Evolutionary conservation across 2,888 invertebrate genomes (phyloP).

Genomic region (Macropis europaea): DNA sequence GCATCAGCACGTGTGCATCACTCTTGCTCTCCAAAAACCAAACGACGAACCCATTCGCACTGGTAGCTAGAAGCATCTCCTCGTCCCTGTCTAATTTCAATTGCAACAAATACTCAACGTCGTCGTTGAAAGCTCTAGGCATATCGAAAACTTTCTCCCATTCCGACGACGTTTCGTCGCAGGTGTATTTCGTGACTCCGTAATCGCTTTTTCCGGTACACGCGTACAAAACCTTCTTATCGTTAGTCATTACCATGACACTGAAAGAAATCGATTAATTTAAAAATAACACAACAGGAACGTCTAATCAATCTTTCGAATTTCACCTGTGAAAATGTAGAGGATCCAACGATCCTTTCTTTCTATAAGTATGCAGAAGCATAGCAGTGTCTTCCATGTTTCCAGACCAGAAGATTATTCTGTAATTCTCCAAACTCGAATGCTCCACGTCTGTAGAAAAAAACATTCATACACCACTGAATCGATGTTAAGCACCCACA

Average conservation of each 20-base stretch:
- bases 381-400: slow-evolving; percentile 88
- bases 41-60: slow-evolving; percentile 91
- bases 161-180: slow-evolving; percentile 79
- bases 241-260: slow-evolving; percentile 86
- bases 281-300: not conserved
- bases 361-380: slow-evolving; percentile 84
- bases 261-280: slow-evolving; percentile 73
- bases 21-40: slow-evolving; percentile 85
- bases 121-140: slow-evolving; percentile 85
- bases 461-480: not conserved
- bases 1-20: slow-evolving; percentile 85
- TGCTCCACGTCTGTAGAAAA: slow-evolving; percentile 85
- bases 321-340: slow-evolving; percentile 83
- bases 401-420: slow-evolving; percentile 91
- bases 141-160: slow-evolving; percentile 86
- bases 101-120: slow-evolving; percentile 89
- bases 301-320: not conserved
- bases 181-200: slow-evolving; percentile 80
- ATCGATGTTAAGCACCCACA: not conserved
- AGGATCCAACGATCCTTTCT: slow-evolving; percentile 81
- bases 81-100: slow-evolving; percentile 92
- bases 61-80: slow-evolving; percentile 89
- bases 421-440: slow-evolving; percentile 85
- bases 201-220: slow-evolving; percentile 86
- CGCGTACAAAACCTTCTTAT: slow-evolving; percentile 85